These are phyloP conservation scores for Mormyrus iriodes DNA, from an alignment of 2,113 vertebrate genomes.

Conservation along the genomic window DNA sequence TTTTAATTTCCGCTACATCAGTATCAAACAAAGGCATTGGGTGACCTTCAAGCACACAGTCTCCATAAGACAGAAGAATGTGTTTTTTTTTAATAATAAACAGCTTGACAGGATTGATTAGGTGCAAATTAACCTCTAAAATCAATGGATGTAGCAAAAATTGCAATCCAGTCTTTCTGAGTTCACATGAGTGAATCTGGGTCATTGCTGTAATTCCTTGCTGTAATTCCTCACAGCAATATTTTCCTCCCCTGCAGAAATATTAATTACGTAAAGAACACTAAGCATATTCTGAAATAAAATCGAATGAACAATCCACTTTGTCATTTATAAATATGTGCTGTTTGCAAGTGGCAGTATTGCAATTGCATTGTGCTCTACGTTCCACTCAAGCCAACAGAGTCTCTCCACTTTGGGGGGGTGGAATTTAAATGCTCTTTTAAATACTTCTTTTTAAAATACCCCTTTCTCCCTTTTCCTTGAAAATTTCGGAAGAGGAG, in stretches of 20 bases:
- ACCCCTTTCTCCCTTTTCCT: neutral
- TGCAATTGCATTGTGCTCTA: neutral
- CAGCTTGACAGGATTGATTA: conserved; percentile 7
- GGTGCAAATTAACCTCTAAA: conserved; percentile 17
- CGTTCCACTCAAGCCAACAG: neutral
- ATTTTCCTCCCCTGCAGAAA: neutral
- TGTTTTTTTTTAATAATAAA: conserved; percentile 19
- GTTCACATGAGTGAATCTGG: conserved; percentile 14
- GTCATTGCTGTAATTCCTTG: conserved; percentile 25
- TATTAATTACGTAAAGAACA: neutral
- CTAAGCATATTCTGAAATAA: conserved; percentile 2
- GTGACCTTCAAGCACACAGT: conserved; percentile 34
- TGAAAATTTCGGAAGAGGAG: neutral
- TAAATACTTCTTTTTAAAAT: neutral
- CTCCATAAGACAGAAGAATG: conserved; percentile 22
- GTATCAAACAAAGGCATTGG: conserved; percentile 35
- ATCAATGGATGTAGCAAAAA: neutral
- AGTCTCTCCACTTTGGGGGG: neutral
- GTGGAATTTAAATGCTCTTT: no score
- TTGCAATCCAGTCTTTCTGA: neutral
- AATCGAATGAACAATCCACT: neutral
- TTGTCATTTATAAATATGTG: neutral
- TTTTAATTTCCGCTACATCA: conserved; percentile 46
- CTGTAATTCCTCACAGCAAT: conserved; percentile 13
- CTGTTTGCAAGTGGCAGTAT: neutral